A percentile compares a stretch with the other conserved stretches of the same genome.
These are phyloP conservation scores for Willisornis vidua DNA, from an alignment of 2,113 vertebrate species.

Conservation along the genomic window DNA sequence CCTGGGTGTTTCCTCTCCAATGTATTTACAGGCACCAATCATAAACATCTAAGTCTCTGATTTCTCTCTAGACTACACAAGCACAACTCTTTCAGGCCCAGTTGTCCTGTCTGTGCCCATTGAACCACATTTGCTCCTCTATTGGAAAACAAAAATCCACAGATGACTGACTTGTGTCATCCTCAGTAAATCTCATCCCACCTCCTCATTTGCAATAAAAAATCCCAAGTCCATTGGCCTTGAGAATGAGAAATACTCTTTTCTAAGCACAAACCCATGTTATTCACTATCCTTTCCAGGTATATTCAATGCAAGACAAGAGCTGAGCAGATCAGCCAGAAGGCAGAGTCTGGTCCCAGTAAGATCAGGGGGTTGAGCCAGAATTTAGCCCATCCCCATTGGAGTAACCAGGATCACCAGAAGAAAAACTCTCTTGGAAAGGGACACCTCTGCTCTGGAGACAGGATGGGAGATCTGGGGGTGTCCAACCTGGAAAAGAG, in stretches of 20 bases:
- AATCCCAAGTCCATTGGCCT: background rate
- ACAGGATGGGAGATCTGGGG: background rate
- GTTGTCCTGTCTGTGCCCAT: background rate
- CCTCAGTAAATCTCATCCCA: background rate
- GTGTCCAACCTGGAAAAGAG: background rate
- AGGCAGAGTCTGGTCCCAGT: background rate
- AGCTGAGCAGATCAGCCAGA: background rate
- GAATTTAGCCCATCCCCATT: background rate
- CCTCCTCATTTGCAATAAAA: background rate
- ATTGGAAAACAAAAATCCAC: background rate
- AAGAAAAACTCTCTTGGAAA: background rate
- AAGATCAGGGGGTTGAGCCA: accelerated
- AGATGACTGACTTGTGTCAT: background rate
- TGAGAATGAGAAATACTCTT: background rate
- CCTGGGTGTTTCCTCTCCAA: slow-evolving; percentile 27
- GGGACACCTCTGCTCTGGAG: background rate
- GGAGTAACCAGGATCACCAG: background rate
- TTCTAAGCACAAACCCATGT: background rate
- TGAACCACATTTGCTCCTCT: background rate
- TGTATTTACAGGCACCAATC: background rate
- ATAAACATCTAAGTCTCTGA: background rate
- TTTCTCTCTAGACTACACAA: background rate
- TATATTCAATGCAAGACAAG: background rate
- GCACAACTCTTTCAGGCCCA: background rate
- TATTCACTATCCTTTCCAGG: background rate